Conservation (phyloP, 1,140 invertebrate genomes). For the Drosophila setifemur region DNA sequence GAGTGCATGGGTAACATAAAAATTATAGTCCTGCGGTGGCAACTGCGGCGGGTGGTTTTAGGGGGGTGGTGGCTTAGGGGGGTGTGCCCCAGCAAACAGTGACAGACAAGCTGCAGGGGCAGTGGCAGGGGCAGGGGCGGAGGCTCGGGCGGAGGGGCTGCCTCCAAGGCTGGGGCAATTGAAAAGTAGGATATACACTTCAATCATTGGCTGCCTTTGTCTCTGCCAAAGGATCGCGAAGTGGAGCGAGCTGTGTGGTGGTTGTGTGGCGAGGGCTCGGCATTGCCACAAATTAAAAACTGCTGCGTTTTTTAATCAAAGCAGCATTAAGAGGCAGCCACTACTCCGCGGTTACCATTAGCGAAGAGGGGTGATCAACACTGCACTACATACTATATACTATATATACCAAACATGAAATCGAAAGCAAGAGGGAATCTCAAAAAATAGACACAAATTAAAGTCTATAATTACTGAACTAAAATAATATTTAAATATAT, state of each 20-base stretch:
- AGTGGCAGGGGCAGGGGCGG: neutral
- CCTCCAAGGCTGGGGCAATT: constrained; percentile 63
- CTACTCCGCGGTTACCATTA: constrained; percentile 10
- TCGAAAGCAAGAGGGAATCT: neutral
- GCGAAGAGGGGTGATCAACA: constrained; percentile 5
- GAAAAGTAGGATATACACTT: constrained; percentile 77
- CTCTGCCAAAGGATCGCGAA: constrained; percentile 55
- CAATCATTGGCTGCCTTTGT: constrained; percentile 79
- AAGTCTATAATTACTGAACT: neutral
- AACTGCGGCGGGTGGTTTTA: constrained; percentile 14
- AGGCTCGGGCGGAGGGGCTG: neutral
- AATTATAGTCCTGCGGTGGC: constrained; percentile 69
- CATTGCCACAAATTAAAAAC: constrained; percentile 75
- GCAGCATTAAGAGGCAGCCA: constrained; percentile 58
- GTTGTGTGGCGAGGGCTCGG: constrained; percentile 24
- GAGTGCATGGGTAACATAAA: constrained; percentile 79
- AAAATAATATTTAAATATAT: no score
- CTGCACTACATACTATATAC: constrained; percentile 27
- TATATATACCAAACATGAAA: neutral
- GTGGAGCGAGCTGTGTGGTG: constrained; percentile 32
- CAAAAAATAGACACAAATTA: neutral
- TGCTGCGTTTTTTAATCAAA: constrained; percentile 79
- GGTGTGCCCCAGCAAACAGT: constrained; percentile 34
- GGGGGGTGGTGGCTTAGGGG: neutral
- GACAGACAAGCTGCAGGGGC: constrained; percentile 40